phyloP scores from a whole-genome alignment of 1,140 invertebrate genomes.

The Brachionus manjavacas region DNA sequence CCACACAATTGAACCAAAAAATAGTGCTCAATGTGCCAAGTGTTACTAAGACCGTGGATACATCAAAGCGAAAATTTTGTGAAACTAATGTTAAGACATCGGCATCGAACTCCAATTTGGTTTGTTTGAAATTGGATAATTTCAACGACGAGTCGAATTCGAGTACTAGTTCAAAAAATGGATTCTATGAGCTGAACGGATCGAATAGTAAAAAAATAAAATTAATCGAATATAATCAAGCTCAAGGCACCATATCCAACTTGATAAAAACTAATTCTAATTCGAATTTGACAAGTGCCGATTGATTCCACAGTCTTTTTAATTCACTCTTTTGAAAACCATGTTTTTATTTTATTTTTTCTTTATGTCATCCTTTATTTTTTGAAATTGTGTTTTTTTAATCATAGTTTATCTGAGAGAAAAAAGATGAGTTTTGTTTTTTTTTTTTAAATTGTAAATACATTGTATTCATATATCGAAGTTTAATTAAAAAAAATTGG shows the following conservation, averaged over 20 bases:
- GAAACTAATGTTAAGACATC: neutral
- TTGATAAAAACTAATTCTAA: neutral
- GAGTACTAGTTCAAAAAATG: conserved; percentile 13
- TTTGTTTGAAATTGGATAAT: conserved; percentile 6
- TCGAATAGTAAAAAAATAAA: conserved; percentile 2
- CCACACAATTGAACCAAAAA: neutral
- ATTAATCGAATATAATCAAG: neutral
- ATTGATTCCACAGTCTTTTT: neutral
- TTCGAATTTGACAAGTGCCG: neutral
- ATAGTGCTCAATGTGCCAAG: conserved; percentile 15
- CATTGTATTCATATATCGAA: neutral
- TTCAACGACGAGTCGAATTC: conserved; percentile 7
- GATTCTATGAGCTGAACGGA: neutral
- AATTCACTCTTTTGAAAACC: neutral
- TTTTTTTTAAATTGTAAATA: neutral
- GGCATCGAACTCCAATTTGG: neutral
- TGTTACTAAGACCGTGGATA: neutral
- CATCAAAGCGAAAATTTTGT: neutral
- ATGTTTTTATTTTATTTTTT: neutral
- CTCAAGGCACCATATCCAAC: neutral
- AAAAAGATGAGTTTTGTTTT: neutral
- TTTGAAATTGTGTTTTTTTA: neutral
- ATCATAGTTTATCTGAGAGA: neutral
- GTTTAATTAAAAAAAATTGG: neutral
- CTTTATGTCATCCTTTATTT: neutral